Percentiles rank a stretch among this genome's conserved stretches.
Conservation (phyloP, 2,113 vertebrate species). For the Candoia aspera region DNA sequence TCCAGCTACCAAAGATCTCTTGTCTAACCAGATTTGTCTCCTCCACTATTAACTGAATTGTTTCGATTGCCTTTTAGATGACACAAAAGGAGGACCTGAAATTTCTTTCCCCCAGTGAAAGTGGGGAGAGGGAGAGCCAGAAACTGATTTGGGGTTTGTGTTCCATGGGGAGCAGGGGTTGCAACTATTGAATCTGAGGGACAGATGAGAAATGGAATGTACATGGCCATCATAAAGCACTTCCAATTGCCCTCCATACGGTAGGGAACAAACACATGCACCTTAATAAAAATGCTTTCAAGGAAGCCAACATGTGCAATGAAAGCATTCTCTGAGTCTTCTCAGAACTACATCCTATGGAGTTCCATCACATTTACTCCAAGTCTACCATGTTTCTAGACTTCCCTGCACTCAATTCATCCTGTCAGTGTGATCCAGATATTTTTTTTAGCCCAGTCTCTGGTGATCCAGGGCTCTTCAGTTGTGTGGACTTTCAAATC, state of each 20-base stretch:
- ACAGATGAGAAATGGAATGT: background rate
- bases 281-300: background rate
- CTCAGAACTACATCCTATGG: background rate
- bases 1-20: constrained; percentile 48
- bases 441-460: no score
- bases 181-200: background rate
- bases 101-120: constrained; percentile 27
- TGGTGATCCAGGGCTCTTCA: no score
- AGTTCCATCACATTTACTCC: background rate
- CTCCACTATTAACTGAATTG: constrained; percentile 37
- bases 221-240: background rate
- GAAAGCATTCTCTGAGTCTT: background rate
- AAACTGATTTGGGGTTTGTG: background rate
- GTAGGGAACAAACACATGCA: background rate
- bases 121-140: background rate
- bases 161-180: background rate
- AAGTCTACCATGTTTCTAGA: no score
- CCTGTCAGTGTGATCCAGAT: no score
- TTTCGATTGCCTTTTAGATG: constrained; percentile 34
- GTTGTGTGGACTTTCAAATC: no score
- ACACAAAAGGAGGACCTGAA: background rate
- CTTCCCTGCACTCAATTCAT: no score
- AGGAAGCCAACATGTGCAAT: background rate
- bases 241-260: background rate
- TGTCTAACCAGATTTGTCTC: constrained; percentile 29